Conservation (phyloP, 2,113 vertebrate species). For the Anolis carolinensis region DNA sequence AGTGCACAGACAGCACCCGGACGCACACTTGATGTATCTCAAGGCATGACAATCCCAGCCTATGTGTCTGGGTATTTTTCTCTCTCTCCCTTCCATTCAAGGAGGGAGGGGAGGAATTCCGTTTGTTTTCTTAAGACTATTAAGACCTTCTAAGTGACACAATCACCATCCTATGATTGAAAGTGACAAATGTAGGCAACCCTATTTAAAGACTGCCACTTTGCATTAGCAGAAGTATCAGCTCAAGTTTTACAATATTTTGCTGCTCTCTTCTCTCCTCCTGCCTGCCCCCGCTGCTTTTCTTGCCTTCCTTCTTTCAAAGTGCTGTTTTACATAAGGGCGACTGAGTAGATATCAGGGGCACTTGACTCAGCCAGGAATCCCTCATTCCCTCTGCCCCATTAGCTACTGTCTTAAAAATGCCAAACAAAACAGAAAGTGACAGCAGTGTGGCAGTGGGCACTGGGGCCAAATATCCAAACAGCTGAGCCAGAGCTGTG, state of each 20-base stretch:
- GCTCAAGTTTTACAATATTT: conserved; percentile 69
- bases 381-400: conserved; percentile 69
- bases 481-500: conserved; percentile 50
- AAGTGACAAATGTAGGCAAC: conserved; percentile 78
- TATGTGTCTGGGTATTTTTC: conserved; percentile 35
- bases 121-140: conserved; percentile 79
- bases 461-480: conserved; percentile 65
- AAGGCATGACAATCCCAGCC: conserved; percentile 67
- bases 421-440: conserved; percentile 65
- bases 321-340: conserved; percentile 62
- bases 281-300: not conserved
- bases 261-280: conserved; percentile 55
- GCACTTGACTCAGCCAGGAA: conserved; percentile 59
- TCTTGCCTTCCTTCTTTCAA: conserved; percentile 7
- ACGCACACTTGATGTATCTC: conserved; percentile 61
- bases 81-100: not conserved
- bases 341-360: conserved; percentile 32
- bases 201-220: conserved; percentile 79
- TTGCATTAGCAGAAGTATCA: conserved; percentile 73
- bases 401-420: conserved; percentile 72
- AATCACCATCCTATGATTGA: conserved; percentile 73
- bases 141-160: conserved; percentile 76
- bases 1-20: not conserved
- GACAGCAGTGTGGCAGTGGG: conserved; percentile 61
- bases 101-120: conserved; percentile 28